phyloP scores from a whole-genome alignment of 64 coral and sea anemone genomes.

The Catalaphyllia jardinei region DNA sequence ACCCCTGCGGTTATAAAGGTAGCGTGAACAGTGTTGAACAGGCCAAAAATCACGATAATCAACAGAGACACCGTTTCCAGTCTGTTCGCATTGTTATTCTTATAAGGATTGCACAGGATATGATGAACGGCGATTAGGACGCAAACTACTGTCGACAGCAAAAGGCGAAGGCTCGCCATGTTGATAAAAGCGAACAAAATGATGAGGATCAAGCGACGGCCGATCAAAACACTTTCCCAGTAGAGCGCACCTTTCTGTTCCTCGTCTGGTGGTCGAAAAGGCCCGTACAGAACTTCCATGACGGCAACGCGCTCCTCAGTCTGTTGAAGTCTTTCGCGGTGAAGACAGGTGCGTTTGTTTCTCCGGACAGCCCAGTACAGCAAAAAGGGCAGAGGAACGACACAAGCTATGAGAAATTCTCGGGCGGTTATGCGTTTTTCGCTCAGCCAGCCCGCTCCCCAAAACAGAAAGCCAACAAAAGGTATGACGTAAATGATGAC shows the following conservation, averaged over 20 bases:
- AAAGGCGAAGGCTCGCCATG: constrained; percentile 44
- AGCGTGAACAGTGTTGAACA: constrained; percentile 36
- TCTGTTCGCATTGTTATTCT: not conserved
- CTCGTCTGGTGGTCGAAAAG: constrained; percentile 51
- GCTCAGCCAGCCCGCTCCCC: constrained; percentile 42
- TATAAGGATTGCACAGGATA: constrained; percentile 8
- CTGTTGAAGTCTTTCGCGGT: not conserved
- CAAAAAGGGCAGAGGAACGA: constrained; percentile 53
- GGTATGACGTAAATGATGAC: constrained; percentile 65
- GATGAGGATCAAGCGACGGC: constrained; percentile 56
- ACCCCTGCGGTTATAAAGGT: constrained; percentile 34
- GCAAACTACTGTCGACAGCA: constrained; percentile 13
- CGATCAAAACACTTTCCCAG: constrained; percentile 80
- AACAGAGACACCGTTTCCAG: not conserved
- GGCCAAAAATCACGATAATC: constrained; percentile 8
- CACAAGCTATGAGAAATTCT: constrained; percentile 63
- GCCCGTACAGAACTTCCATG: constrained; percentile 54
- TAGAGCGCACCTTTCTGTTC: constrained; percentile 45
- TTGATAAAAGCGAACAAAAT: constrained; percentile 55
- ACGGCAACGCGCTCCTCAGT: constrained; percentile 33
- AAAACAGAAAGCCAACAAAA: constrained; percentile 52
- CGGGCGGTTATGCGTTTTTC: constrained; percentile 33
- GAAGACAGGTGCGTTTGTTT: not conserved
- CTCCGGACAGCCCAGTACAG: constrained; percentile 33
- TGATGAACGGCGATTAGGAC: constrained; percentile 11